A percentile compares a stretch with the other conserved stretches of the same genome.
These are phyloP conservation scores for Periphyllus acericola DNA, from an alignment of 2,888 invertebrate genomes.

Conservation along the genomic window DNA sequence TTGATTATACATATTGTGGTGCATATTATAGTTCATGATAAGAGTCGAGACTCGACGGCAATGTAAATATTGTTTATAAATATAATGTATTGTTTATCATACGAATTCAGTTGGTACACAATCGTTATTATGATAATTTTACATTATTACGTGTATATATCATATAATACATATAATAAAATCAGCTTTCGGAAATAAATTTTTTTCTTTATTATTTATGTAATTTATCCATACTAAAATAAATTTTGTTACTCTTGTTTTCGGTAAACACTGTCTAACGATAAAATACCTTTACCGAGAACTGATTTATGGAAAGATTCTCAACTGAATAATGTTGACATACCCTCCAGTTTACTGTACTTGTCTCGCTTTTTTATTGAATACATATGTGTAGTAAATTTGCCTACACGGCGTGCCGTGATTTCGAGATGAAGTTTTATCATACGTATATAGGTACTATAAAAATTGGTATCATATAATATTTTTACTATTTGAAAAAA, in stretches of 20 bases:
- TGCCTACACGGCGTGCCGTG: constrained; percentile 51
- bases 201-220: neutral
- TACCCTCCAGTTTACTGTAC: constrained; percentile 7
- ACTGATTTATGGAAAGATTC: constrained; percentile 11
- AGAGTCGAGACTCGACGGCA: neutral
- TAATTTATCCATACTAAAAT: neutral
- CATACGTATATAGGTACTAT: neutral
- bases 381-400: constrained; percentile 47
- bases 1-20: neutral
- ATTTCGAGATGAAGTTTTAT: constrained; percentile 12
- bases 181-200: neutral
- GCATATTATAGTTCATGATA: neutral
- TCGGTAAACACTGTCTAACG: neutral
- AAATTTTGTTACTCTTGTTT: neutral
- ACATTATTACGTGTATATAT: neutral
- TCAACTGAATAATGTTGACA: constrained; percentile 18
- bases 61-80: neutral
- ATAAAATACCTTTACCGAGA: neutral
- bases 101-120: neutral
- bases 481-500: neutral
- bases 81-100: neutral
- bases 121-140: neutral
- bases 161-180: neutral
- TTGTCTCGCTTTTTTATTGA: constrained; percentile 16
- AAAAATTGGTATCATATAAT: neutral